phyloP scores from a whole-genome alignment of 2,113 vertebrate species.

The Lipophrys pholis region DNA sequence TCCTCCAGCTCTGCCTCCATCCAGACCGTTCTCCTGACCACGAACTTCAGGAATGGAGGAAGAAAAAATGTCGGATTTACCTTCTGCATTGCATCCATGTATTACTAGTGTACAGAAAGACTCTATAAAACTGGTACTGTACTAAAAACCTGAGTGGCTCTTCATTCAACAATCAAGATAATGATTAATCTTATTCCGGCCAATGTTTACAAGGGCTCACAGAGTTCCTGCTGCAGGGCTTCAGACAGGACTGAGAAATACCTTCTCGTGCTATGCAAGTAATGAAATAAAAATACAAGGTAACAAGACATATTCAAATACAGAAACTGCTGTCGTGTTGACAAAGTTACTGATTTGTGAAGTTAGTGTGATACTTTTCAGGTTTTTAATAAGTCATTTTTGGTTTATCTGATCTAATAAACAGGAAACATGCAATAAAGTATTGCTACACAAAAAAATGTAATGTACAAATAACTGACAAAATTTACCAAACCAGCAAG shows the following conservation, averaged over 20 bases:
- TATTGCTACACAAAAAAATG: too few relatives aligned
- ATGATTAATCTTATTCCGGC: background rate
- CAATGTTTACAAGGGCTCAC: background rate
- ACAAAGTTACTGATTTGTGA: too few relatives aligned
- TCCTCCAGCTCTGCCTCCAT: conserved; percentile 87
- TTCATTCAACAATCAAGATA: background rate
- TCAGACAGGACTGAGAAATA: background rate
- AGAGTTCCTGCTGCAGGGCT: background rate
- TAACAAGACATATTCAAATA: background rate
- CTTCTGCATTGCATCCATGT: background rate
- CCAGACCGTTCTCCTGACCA: conserved; percentile 96
- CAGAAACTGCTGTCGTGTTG: background rate
- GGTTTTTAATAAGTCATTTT: too few relatives aligned
- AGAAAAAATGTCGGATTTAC: background rate
- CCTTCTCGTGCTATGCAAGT: background rate
- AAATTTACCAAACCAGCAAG: too few relatives aligned
- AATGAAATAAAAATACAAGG: background rate
- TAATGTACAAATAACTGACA: too few relatives aligned
- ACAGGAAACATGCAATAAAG: too few relatives aligned
- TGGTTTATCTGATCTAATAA: too few relatives aligned
- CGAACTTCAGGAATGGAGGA: conserved; percentile 83
- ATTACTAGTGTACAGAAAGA: background rate
- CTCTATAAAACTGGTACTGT: background rate
- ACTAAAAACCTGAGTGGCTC: background rate
- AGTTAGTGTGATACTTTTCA: too few relatives aligned